phyloP scores from a whole-genome alignment of 2,888 invertebrate genomes.

The Tromatobia lineatoria region DNA sequence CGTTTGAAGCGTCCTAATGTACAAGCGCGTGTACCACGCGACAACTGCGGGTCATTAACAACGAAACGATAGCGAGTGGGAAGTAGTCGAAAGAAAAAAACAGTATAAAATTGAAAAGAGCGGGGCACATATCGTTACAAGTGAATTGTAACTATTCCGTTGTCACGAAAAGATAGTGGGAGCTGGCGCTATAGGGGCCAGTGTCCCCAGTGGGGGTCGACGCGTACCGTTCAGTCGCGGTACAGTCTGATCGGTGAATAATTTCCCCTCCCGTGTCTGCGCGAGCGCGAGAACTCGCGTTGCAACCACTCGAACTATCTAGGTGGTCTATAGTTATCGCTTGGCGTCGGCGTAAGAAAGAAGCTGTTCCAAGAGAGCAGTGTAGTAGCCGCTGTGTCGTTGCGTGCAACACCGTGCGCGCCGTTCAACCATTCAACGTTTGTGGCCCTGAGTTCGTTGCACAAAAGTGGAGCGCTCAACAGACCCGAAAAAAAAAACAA shows the following conservation, averaged over 20 bases:
- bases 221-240: conserved; percentile 43
- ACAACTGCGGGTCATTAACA: conserved; percentile 15
- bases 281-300: conserved; percentile 34
- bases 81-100: conserved; percentile 37
- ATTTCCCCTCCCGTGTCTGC: conserved; percentile 42
- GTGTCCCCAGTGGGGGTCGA: conserved; percentile 12
- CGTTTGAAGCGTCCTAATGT: too few relatives aligned
- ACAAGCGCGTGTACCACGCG: neutral
- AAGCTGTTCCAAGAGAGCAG: conserved; percentile 1
- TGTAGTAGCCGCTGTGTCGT: conserved; percentile 29
- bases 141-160: conserved; percentile 71
- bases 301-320: conserved; percentile 19
- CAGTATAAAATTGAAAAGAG: conserved; percentile 25
- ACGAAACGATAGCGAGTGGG: neutral
- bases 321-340: conserved; percentile 61
- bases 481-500: conserved; percentile 1
- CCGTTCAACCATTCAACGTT: neutral
- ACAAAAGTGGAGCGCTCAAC: conserved; percentile 21
- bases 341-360: conserved; percentile 26
- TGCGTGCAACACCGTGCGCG: conserved; percentile 26
- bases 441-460: neutral
- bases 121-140: conserved; percentile 64
- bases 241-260: conserved; percentile 59
- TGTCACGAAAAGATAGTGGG: conserved; percentile 60
- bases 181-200: conserved; percentile 65